A percentile compares a stretch with the other conserved stretches of the same genome.
phyloP scores from a whole-genome alignment of 2,113 vertebrate species.

The Sinocyclocheilus anshuiensis region DNA sequence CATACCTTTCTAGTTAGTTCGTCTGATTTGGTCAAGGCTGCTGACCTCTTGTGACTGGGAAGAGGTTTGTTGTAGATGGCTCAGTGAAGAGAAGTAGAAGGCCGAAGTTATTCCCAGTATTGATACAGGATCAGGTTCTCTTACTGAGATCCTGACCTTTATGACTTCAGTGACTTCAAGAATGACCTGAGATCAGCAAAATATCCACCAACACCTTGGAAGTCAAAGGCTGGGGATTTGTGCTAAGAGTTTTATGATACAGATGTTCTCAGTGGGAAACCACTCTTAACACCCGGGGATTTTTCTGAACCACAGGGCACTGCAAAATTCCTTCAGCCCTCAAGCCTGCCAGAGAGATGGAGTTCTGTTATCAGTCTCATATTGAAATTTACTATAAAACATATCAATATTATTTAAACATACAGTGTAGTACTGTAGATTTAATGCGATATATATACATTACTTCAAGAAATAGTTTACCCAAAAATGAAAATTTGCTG shows the following conservation, averaged over 20 bases:
- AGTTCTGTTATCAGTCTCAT: neutral
- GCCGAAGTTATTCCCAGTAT: no score
- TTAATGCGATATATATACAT: neutral
- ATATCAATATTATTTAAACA: neutral
- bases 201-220: neutral
- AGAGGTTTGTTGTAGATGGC: neutral
- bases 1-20: neutral
- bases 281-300: slow-evolving; percentile 27
- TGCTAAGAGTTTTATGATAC: slow-evolving; percentile 45
- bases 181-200: slow-evolving; percentile 15
- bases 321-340: slow-evolving; percentile 35
- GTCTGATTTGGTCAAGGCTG: neutral
- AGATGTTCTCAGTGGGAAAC: slow-evolving; percentile 54
- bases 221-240: slow-evolving; percentile 10
- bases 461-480: neutral
- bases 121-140: neutral
- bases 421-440: neutral
- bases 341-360: neutral
- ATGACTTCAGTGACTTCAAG: neutral
- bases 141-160: neutral
- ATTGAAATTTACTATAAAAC: neutral
- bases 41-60: neutral
- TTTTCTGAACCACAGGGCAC: neutral
- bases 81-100: neutral
- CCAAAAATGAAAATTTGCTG: neutral